Evolutionary conservation across 2,113 vertebrate species (phyloP).

Genomic region (Gyps fulvus): DNA sequence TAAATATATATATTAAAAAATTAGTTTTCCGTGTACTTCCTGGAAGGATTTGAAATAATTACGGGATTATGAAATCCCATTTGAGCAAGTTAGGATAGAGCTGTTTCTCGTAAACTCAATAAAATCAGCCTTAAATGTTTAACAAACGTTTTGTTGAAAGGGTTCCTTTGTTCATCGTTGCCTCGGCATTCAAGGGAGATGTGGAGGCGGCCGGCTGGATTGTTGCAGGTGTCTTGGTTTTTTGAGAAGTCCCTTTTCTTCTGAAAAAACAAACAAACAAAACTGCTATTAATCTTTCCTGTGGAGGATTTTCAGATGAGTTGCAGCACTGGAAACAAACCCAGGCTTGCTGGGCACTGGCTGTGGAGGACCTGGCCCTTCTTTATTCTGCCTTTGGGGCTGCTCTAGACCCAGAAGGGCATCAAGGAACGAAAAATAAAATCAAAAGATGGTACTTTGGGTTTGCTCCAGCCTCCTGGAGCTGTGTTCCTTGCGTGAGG

Average conservation of each 20-base stretch:
- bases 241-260: background rate
- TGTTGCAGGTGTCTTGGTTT: conserved; percentile 29
- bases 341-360: background rate
- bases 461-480: background rate
- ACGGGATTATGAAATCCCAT: background rate
- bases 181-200: background rate
- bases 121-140: background rate
- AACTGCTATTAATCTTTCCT: background rate
- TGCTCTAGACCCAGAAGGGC: background rate
- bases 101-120: background rate
- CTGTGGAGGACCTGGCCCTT: background rate
- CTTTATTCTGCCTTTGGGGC: background rate
- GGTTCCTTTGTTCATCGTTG: conserved; percentile 11
- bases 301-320: background rate
- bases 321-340: background rate
- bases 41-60: background rate
- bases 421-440: background rate
- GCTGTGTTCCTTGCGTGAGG: background rate
- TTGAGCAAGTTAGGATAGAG: background rate
- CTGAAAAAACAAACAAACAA: background rate
- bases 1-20: background rate
- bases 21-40: background rate
- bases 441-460: background rate
- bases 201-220: background rate
- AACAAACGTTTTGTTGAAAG: conserved; percentile 17